Base-by-base conservation (phyloP, 2,888 invertebrate genomes). In the Amblyjoppa proteus region DNA sequence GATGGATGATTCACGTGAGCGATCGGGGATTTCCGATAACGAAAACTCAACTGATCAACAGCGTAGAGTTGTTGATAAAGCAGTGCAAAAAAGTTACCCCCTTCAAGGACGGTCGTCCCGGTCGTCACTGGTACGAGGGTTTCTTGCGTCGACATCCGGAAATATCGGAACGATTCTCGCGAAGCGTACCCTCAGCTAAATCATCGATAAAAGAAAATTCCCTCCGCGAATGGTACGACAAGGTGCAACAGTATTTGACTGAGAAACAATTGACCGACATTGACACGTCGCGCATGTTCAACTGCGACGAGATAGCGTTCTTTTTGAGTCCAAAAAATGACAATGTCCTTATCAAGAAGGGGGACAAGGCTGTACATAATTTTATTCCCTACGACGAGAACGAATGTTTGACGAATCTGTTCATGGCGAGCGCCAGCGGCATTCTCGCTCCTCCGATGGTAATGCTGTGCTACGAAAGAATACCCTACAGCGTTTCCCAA, bases 281-380 rank as follows among this genome's bases (percentile, higher is more conserved):
- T 34, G 87, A 93, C 73, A 91, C 91, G 11, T 83, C 81, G 11
- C 82, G 91, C 53, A 88, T 93, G 66, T 93, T 91, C 75, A 93
- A 93, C 84, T 88, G 88, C 20, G 94, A 94, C 87, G 94, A 94
- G 87, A 91, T 91, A n/a, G 92, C 91, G 2, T 93, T 94, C 86
- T 93, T 90, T 84, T 88, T 94, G 41, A 87, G 88, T 49, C 93
- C 94, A 28, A 93, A 93, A 85, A 88, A 88, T 3, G 89, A 90
- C 34, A 87, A 89, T 76, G 93, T 93, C 16, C 77, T 94, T 49
- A 90, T 88, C 3, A 88, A 87, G 87, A 92, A 90, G 89, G 93
- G 91, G 3, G 84, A 87, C 20, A 87, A 85, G 87, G 86, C 84
- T 64, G 87, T 89, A 20, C 90, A 92, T 73, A 88, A 88, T 80